phyloP scores from a whole-genome alignment of 1,140 invertebrate genomes.

The Dreissena polymorpha region DNA sequence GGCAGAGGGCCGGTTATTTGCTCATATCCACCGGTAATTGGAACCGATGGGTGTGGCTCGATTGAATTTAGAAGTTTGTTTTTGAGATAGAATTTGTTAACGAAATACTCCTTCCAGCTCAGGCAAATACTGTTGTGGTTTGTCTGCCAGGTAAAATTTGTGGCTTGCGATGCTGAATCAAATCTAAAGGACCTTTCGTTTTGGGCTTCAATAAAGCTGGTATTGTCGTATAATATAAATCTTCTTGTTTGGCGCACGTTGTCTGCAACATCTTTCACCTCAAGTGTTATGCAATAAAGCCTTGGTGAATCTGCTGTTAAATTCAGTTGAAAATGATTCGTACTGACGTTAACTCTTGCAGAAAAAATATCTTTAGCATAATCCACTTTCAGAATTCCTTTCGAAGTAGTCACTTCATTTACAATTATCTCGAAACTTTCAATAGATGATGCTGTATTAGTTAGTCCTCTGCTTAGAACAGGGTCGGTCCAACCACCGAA shows the following conservation, averaged over 20 bases:
- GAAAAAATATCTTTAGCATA: neutral
- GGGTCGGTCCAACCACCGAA: slow-evolving; percentile 27
- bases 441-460: neutral
- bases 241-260: slow-evolving; percentile 15
- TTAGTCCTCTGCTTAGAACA: neutral
- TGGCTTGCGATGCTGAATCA: slow-evolving; percentile 7
- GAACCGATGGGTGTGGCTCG: slow-evolving; percentile 19
- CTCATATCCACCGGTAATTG: slow-evolving; percentile 58
- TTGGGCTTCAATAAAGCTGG: neutral
- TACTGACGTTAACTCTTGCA: neutral
- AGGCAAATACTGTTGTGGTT: slow-evolving; percentile 30
- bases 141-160: slow-evolving; percentile 38
- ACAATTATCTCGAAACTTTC: slow-evolving; percentile 28
- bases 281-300: slow-evolving; percentile 14
- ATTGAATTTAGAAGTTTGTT: slow-evolving; percentile 49
- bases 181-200: neutral
- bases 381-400: neutral
- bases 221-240: slow-evolving; percentile 27
- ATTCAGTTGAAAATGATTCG: neutral
- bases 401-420: neutral
- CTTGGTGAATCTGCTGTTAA: slow-evolving; percentile 10
- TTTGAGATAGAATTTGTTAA: slow-evolving; percentile 22
- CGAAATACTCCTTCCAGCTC: slow-evolving; percentile 30
- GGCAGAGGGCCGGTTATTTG: slow-evolving; percentile 57
- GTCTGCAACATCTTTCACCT: slow-evolving; percentile 38